Conservation (phyloP, 2,797 vertebrate species). For the Austrolebias charrua region DNA sequence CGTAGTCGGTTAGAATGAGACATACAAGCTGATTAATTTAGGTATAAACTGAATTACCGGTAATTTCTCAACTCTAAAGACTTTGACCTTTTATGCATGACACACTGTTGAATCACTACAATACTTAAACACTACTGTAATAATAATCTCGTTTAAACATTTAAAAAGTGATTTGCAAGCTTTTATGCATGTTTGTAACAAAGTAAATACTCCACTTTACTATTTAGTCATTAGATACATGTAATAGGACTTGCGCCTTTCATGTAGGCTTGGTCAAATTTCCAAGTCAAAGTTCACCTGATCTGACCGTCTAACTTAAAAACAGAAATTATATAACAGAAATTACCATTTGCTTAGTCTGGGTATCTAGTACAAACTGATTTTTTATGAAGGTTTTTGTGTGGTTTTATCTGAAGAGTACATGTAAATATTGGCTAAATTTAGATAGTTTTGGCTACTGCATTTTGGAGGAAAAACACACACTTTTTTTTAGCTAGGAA, state of each 20-base stretch:
- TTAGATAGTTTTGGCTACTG: too few relatives aligned
- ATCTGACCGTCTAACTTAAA: conserved; percentile 1
- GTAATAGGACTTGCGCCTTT: not conserved
- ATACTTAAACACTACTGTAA: conserved; percentile 15
- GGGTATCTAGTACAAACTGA: not conserved
- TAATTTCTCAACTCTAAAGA: conserved; percentile 48
- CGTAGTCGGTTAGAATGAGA: conserved; percentile 29
- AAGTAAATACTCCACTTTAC: not conserved
- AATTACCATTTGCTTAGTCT: not conserved
- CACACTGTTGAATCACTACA: conserved; percentile 43
- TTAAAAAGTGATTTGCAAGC: not conserved
- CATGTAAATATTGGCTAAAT: conserved; percentile 1
- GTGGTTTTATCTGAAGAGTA: conserved; percentile 10
- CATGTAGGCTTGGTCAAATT: not conserved
- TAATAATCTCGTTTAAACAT: conserved; percentile 13
- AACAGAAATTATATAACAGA: not conserved
- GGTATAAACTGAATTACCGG: conserved; percentile 41
- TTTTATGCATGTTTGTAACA: conserved; percentile 1
- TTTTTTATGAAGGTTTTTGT: too few relatives aligned
- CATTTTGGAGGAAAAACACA: too few relatives aligned
- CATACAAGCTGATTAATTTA: conserved; percentile 59
- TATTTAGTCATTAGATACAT: conserved; percentile 6
- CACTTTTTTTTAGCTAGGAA: not conserved
- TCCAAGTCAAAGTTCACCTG: not conserved
- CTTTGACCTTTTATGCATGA: conserved; percentile 70